These are phyloP conservation scores for Strigamia maritima DNA, from an alignment of 2,888 invertebrate genomes.

Conservation along the genomic window DNA sequence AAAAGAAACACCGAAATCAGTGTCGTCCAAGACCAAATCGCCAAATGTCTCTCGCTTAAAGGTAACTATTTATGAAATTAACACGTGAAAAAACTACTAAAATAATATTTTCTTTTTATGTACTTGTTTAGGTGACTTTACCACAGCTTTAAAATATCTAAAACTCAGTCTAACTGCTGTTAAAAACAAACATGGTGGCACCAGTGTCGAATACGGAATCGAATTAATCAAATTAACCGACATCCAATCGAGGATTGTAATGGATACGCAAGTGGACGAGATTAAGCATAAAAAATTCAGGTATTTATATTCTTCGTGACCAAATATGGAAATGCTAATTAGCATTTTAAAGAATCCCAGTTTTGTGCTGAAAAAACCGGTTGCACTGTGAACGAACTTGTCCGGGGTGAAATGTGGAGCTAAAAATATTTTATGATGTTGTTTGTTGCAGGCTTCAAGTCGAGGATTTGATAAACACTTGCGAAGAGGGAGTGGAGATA, in stretches of 20 bases:
- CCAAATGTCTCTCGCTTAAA: conserved; percentile 56
- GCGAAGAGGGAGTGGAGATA: not conserved
- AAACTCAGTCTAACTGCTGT: conserved; percentile 60
- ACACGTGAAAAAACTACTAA: no score
- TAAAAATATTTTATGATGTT: not conserved
- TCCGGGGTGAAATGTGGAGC: not conserved
- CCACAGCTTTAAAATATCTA: conserved; percentile 54
- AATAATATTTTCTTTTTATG: no score
- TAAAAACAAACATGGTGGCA: conserved; percentile 62
- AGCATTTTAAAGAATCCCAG: not conserved
- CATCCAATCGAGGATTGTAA: conserved; percentile 57
- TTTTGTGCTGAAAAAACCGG: not conserved
- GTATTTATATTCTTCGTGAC: not conserved
- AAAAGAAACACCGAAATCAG: conserved; percentile 58
- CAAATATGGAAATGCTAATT: not conserved
- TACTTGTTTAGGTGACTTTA: conserved; percentile 51
- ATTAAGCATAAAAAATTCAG: not conserved
- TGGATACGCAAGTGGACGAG: not conserved
- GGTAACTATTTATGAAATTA: conserved; percentile 51
- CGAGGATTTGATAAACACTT: not conserved
- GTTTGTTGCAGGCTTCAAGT: not conserved
- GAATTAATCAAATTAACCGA: conserved; percentile 65
- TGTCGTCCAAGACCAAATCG: conserved; percentile 56
- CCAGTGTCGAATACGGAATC: conserved; percentile 65
- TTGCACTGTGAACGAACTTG: not conserved